Base-by-base conservation (phyloP, 1,140 invertebrate genomes). In the Leptopilina boulardi region DNA sequence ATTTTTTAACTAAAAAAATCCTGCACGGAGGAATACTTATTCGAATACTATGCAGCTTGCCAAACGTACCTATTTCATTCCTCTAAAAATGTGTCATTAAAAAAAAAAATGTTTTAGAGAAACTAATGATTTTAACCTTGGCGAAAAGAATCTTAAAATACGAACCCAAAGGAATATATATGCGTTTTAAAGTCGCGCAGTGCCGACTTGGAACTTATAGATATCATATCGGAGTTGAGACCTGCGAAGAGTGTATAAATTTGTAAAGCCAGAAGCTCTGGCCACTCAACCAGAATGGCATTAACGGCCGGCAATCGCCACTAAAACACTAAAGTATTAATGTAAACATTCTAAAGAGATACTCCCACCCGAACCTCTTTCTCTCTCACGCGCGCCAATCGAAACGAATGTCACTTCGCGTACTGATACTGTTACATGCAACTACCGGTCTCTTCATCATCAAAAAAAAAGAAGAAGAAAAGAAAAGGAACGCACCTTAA, bases 281-380 rank as follows among this genome's bases (percentile, higher is more conserved):
- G 76, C 84, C 84, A 87, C 87, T 87, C 87, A 86, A 85, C 73
- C 80, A 80, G 84, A 87, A 86, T 89, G 87, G 87, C 87, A 88
- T 89, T 89, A 90, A 90, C 87, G 85, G 86, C 84, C 79, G 85
- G 86, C 88, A 87, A 89, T 90, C 86, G 86, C 88, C 86, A 87
- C 87, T 88, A 87, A 89, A 89, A 89, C 86, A 88, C 88, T 88
- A 86, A 89, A 86, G 88, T 89, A 90, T 90, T 90, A 90, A 90
- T 90, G 88, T 90, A 89, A 89, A 90, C 87, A 90, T 89, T 89
- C 88, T 87, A 88, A 90, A 90, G 86, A 90, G 89, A 90, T 90
- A 90, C 87, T 85, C 84, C 82, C 80, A 82, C 78, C 80, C 75
- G 74, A 51, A 51, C 54, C 71, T 71, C 74, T 70, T 73, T 71